Percentiles rank a stretch among this genome's conserved stretches.
These are phyloP conservation scores for Amblyornis subalaris DNA, from an alignment of 2,113 vertebrate species.

Conservation along the genomic window DNA sequence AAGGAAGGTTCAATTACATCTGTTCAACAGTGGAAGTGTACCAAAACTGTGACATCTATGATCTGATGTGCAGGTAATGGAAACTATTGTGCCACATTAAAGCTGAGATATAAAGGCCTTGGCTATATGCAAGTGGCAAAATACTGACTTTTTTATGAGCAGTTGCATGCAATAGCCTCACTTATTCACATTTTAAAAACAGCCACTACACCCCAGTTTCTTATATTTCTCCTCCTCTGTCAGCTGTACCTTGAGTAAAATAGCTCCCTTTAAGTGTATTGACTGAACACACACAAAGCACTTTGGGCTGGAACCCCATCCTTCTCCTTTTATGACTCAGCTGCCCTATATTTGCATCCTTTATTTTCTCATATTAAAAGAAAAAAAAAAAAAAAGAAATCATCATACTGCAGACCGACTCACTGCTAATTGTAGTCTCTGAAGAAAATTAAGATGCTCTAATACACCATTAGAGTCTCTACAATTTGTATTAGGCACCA, in stretches of 20 bases:
- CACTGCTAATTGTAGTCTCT: background rate
- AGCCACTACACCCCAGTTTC: background rate
- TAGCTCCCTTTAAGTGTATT: background rate
- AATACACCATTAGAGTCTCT: conserved; percentile 4
- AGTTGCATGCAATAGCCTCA: background rate
- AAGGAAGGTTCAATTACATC: background rate
- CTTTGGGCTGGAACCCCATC: background rate
- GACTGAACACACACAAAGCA: background rate
- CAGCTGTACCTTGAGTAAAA: background rate
- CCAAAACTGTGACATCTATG: background rate
- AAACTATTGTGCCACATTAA: background rate
- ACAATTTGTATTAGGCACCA: conserved; percentile 27
- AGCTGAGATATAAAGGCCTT: background rate
- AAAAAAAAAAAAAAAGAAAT: background rate
- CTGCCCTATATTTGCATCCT: background rate
- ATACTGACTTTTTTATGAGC: background rate
- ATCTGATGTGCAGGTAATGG: background rate
- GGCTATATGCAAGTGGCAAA: background rate
- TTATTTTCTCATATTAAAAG: background rate
- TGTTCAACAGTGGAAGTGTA: background rate
- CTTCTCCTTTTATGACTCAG: background rate
- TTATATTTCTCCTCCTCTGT: background rate
- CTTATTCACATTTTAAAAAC: background rate
- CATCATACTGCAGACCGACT: background rate
- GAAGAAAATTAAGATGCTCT: background rate